A percentile compares a stretch with the other conserved stretches of the same genome.
phyloP scores from a whole-genome alignment of 2,888 invertebrate species.

The Seira musarum region DNA sequence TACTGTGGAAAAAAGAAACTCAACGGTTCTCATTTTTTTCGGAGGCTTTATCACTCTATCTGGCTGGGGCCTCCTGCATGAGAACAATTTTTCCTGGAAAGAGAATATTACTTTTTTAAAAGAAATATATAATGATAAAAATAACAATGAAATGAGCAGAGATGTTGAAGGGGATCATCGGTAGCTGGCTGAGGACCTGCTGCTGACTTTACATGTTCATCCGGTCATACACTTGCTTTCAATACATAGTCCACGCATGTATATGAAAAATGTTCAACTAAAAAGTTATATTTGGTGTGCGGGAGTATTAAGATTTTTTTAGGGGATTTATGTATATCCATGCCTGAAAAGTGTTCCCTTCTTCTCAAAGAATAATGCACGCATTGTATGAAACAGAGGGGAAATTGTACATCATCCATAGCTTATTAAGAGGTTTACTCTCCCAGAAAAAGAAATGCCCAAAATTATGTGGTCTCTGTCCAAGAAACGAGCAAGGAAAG shows the following conservation, averaged over 20 bases:
- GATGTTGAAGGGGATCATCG: slow-evolving; percentile 38
- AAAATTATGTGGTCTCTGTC: slow-evolving; percentile 29
- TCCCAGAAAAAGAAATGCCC: slow-evolving; percentile 41
- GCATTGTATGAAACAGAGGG: slow-evolving; percentile 27
- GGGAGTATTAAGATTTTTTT: slow-evolving; percentile 11
- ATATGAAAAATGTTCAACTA: slow-evolving; percentile 7
- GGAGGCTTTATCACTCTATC: slow-evolving; percentile 44
- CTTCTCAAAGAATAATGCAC: slow-evolving; percentile 19
- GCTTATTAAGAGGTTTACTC: slow-evolving; percentile 58
- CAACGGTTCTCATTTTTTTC: slow-evolving; percentile 22
- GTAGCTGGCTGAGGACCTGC: slow-evolving; percentile 42
- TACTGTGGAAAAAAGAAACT: neutral
- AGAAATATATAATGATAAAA: slow-evolving; percentile 26
- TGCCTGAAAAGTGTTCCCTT: slow-evolving; percentile 15
- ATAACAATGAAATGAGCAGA: slow-evolving; percentile 30
- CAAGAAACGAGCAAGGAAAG: neutral
- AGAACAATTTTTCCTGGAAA: slow-evolving; percentile 6
- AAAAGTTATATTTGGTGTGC: neutral
- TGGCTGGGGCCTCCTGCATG: slow-evolving; percentile 18
- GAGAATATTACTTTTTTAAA: slow-evolving; percentile 27
- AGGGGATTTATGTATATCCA: slow-evolving; percentile 25
- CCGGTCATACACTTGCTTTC: neutral
- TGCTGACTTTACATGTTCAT: slow-evolving; percentile 38
- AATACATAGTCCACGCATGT: neutral
- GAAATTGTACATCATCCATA: slow-evolving; percentile 42